Evolutionary conservation across 2,888 invertebrate species (phyloP).

Genomic region (Plagodis dolabraria): DNA sequence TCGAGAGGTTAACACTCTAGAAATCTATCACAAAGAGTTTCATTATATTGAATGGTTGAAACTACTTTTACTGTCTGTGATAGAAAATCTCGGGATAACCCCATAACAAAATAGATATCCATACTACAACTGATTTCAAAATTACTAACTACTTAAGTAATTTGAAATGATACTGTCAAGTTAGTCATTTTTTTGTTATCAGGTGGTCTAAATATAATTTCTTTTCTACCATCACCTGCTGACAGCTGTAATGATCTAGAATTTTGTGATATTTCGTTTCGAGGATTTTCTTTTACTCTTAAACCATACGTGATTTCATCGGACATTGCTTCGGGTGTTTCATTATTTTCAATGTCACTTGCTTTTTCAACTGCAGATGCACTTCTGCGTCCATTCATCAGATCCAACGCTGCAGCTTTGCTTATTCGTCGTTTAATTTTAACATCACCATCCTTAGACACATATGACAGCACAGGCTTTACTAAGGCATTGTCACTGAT

Average conservation of each 20-base stretch:
- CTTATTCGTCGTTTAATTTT: conserved; percentile 3
- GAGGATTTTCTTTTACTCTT: too few species aligned
- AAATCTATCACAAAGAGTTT: too few species aligned
- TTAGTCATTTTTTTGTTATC: conserved; percentile 10
- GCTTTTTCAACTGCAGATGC: background rate
- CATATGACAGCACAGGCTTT: conserved; percentile 5
- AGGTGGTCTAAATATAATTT: conserved; percentile 10
- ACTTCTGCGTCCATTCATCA: conserved; percentile 1
- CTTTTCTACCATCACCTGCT: conserved; percentile 8
- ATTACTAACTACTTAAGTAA: background rate
- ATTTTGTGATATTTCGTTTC: background rate
- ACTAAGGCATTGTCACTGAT: background rate
- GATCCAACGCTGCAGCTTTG: conserved; percentile 3
- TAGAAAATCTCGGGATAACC: too few species aligned
- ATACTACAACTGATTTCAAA: too few species aligned
- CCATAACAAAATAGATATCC: too few species aligned
- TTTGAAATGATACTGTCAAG: conserved; percentile 16
- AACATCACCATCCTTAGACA: background rate
- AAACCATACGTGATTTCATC: too few species aligned
- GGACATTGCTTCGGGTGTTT: background rate
- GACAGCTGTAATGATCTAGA: background rate
- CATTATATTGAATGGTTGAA: too few species aligned
- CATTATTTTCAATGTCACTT: background rate
- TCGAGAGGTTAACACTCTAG: too few species aligned
- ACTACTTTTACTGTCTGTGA: too few species aligned